A percentile compares a stretch with the other conserved stretches of the same genome.
phyloP scores from a whole-genome alignment of 2,113 vertebrate species.

The Heterotilapia buettikoferi region DNA sequence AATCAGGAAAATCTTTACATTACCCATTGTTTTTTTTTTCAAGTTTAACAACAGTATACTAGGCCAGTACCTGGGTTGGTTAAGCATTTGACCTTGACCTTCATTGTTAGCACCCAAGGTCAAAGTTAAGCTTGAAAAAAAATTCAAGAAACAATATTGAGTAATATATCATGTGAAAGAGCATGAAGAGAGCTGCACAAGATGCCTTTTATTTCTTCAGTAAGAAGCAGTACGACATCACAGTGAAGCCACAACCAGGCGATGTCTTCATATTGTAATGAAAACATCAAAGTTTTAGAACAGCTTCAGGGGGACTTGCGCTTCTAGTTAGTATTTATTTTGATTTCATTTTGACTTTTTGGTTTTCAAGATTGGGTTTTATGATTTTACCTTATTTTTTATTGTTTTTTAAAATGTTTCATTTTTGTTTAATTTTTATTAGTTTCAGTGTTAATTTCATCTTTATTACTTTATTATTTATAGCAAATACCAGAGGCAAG shows the following conservation, averaged over 20 bases:
- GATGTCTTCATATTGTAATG: not conserved
- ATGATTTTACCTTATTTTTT: not conserved
- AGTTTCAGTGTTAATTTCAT: not conserved
- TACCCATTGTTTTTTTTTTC: not conserved
- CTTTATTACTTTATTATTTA: not conserved
- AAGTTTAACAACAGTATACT: not conserved
- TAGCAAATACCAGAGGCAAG: not conserved
- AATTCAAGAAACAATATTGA: not conserved
- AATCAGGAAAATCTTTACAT: not conserved
- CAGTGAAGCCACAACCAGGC: not conserved
- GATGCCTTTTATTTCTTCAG: not conserved
- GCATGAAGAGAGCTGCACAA: not conserved
- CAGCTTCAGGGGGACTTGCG: not conserved
- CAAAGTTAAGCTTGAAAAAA: not conserved
- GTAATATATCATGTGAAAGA: not conserved
- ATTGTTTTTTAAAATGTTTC: not conserved
- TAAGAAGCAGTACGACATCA: not conserved
- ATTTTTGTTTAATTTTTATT: not conserved
- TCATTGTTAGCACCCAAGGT: not conserved
- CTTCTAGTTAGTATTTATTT: not conserved
- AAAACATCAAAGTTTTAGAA: not conserved
- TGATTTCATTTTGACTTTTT: not conserved
- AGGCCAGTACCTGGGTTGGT: not conserved
- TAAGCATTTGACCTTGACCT: not conserved
- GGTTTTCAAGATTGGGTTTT: not conserved